phyloP scores from a whole-genome alignment of 2,888 invertebrate species.

The Drosophila pullipes region DNA sequence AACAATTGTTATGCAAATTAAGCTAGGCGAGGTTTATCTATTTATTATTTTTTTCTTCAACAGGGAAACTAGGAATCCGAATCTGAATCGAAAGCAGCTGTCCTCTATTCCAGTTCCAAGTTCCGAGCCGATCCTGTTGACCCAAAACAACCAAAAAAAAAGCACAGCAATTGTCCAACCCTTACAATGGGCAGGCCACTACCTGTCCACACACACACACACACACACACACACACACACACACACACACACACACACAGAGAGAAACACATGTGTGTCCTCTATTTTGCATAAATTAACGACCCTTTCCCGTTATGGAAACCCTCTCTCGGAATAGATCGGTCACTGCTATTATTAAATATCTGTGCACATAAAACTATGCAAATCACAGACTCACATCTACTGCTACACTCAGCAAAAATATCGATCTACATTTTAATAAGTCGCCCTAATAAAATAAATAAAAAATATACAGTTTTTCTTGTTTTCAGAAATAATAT shows the following conservation, averaged over 20 bases:
- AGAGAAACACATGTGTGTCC: constrained; percentile 15
- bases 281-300: constrained; percentile 39
- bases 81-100: constrained; percentile 33
- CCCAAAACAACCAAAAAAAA: constrained; percentile 23
- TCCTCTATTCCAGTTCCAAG: constrained; percentile 29
- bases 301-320: constrained; percentile 20
- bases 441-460: background rate
- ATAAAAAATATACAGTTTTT: background rate
- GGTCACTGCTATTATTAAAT: constrained; percentile 20
- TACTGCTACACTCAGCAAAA: constrained; percentile 18
- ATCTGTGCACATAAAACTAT: constrained; percentile 6
- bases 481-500: background rate
- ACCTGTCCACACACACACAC: constrained; percentile 31
- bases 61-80: constrained; percentile 1
- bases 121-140: constrained; percentile 32
- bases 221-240: constrained; percentile 26
- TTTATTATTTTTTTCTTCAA: background rate
- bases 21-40: background rate
- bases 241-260: constrained; percentile 3
- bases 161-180: constrained; percentile 61
- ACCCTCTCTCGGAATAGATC: constrained; percentile 38
- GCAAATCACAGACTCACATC: constrained; percentile 46
- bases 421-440: background rate
- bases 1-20: constrained; percentile 1
- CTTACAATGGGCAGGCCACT: constrained; percentile 26